Base-by-base conservation (phyloP, 30 jellyfish, hydroid and myxozoan genomes). In the Morbakka virulenta region DNA sequence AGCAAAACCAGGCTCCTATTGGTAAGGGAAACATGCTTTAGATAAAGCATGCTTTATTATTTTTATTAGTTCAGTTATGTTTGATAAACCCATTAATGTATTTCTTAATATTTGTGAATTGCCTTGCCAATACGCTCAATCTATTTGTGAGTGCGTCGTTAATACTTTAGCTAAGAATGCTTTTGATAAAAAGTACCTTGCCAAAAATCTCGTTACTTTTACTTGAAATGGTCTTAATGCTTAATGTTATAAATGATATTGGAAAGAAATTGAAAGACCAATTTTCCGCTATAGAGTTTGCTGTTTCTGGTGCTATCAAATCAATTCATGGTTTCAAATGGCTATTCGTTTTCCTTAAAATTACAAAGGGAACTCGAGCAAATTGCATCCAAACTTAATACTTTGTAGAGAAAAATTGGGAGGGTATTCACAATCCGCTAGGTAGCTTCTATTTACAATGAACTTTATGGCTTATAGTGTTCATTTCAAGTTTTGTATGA, bases 171-270 rank as follows among this genome's bases (percentile, higher is more conserved):
- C 73, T 48, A 71, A 36, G 74, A 29, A 71, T 25, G 25, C 73
- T 12, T 34, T 71, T 71, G 74, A 35, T 24, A 35, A 75, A 25
- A 83, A 75, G 12, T 75, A 75, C 86, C 83, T 75, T 11, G 67
- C 29, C 68, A 64, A 75, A 61, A 17, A 75, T 75, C 36, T 75
- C 3, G 74, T 75, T 28, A 64, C 84, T 26, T 61, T 75, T 0
- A 64, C 87, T 53, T 51, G 77, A 31, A 83, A 75, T 64, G 87
- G 87, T 64, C 84, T 83, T 75, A 23, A 75, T 75, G 84, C 80
- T 35, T 35, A 80, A 80, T 4, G 21, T 17, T 3, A 72, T 26
- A 36, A 72, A 61, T 36, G 82, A 80, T 23, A 80, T 72, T 35
- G 80, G 28, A 61, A 72, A 36, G 80, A 48, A 35, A 51, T 9